Evolutionary conservation across 2,888 invertebrate species (phyloP), one percentile per base, ranked within the genome.

Genomic region (Orchesellides sinensis): DNA sequence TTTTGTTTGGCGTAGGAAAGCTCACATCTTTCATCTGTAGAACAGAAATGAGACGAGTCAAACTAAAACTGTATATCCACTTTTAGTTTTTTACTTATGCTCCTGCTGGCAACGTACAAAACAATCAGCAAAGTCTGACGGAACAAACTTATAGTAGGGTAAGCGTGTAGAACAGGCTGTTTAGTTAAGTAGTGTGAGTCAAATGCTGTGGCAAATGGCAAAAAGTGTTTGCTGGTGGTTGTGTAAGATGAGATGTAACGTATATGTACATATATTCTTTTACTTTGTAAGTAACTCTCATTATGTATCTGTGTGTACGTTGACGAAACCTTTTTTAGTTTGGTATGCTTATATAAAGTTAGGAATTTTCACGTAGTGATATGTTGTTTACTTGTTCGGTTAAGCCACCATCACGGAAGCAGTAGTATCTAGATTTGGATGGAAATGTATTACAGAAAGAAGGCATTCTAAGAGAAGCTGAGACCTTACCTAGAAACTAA

Each of bases 1-100:
- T 65, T 74, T 35, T 63, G 27, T 10, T 59, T n/a, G 32, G 29
- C 29, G 59, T 54, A 70, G 45, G 25, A 63, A 72, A 59, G 45
- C 40, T 19, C 32, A 65, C 74, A 74, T 74, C 54, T 66, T 66
- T 65, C 66, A 65, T 66, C 65, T 52, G n/a, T n/a, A 25, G 21
- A 52, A 12, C n/a, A 65, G 25, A 49, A 52, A 49, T n/a, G 56
- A 52, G 29, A 59, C 47, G n/a, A 32, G 49, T 17, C 32, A 32
- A 35, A 17, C 17, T 49, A 49, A 49, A 12, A 8, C 19, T 21
- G 19, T 19, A 49, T 49, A 21, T 49, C 17, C 19, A 49, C 17
- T 49, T 49, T 21, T 19, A 40, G 40, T 40, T 40, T 21, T 19
- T 49, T n/a, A n/a, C 49, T 19, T 19, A 49, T 49, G n/a, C n/a